Conservation (phyloP, 2,888 invertebrate genomes). For the Temnothorax unifasciatus region DNA sequence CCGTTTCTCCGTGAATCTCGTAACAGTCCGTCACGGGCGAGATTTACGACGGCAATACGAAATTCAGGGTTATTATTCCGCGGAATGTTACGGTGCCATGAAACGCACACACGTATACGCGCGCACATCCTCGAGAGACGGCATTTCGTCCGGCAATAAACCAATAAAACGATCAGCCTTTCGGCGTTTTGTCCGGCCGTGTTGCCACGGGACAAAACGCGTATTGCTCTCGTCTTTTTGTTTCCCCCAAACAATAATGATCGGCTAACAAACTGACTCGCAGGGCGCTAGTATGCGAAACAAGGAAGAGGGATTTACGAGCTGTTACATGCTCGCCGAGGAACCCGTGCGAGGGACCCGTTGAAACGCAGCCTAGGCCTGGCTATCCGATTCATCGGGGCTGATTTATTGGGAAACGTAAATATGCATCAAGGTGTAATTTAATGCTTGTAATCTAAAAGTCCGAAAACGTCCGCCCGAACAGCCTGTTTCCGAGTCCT, state of each 20-base stretch:
- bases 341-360: not conserved
- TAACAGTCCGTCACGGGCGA: not conserved
- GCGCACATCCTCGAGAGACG: constrained; percentile 17
- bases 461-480: not conserved
- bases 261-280: constrained; percentile 67
- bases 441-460: not conserved
- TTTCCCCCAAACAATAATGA: constrained; percentile 56
- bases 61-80: constrained; percentile 24
- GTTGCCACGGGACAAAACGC: constrained; percentile 2
- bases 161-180: constrained; percentile 71
- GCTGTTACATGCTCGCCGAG: constrained; percentile 54
- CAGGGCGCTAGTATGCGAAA: constrained; percentile 60
- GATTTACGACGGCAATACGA: constrained; percentile 37
- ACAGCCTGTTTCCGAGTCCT: not conserved
- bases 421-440: constrained; percentile 1
- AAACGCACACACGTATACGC: not conserved
- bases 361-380: not conserved
- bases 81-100: constrained; percentile 22
- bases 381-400: constrained; percentile 9
- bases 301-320: constrained; percentile 72
- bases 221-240: constrained; percentile 16
- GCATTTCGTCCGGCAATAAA: constrained; percentile 59
- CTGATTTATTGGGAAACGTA: constrained; percentile 32
- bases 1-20: constrained; percentile 16
- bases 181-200: constrained; percentile 59